Percentiles rank a stretch among this genome's conserved stretches.
phyloP scores from a whole-genome alignment of 1,140 invertebrate genomes.

The Ceratina japonica region DNA sequence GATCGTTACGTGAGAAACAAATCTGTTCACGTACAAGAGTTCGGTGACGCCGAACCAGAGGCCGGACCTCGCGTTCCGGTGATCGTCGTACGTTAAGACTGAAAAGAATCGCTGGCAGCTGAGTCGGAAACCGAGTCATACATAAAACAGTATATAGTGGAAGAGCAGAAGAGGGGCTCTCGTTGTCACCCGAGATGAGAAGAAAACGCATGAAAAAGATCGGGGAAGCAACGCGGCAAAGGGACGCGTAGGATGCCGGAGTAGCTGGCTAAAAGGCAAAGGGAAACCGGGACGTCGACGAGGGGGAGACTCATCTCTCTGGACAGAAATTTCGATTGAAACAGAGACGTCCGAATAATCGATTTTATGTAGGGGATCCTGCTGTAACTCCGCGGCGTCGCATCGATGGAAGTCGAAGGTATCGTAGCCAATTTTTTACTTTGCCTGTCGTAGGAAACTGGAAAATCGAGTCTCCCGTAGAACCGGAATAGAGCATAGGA shows the following conservation, averaged over 20 bases:
- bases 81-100: neutral
- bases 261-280: too few species aligned
- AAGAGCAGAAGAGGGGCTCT: neutral
- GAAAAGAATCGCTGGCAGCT: neutral
- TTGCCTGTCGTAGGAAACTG: conserved; percentile 29
- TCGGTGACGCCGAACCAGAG: too few species aligned
- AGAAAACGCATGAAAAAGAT: conserved; percentile 31
- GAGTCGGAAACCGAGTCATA: neutral
- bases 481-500: too few species aligned
- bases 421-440: conserved; percentile 24
- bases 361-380: conserved; percentile 11
- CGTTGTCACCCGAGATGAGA: conserved; percentile 32
- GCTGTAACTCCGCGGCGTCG: conserved; percentile 20
- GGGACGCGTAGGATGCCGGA: conserved; percentile 17
- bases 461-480: conserved; percentile 55
- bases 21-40: too few species aligned
- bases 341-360: neutral
- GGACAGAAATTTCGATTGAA: conserved; percentile 16
- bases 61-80: too few species aligned
- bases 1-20: too few species aligned
- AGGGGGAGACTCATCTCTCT: neutral
- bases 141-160: neutral
- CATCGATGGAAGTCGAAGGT: conserved; percentile 54
- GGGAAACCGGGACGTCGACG: neutral
- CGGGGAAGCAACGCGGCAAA: neutral